Evolutionary conservation across 1,140 invertebrate genomes (phyloP).

Genomic region (Diprion similis): DNA sequence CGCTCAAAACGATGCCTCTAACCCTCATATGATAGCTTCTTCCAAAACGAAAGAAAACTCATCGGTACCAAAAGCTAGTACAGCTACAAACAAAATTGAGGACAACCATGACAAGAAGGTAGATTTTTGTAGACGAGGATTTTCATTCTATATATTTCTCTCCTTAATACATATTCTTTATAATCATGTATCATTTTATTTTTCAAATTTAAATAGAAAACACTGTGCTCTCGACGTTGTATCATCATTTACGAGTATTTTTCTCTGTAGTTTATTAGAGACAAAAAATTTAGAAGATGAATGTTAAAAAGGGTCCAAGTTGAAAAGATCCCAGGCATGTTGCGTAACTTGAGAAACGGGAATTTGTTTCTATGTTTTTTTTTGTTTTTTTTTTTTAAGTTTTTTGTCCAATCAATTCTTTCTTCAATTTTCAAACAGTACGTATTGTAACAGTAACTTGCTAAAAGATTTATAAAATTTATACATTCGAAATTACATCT

Average conservation of each 20-base stretch:
- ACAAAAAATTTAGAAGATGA: no score
- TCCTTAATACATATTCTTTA: not conserved
- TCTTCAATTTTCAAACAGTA: no score
- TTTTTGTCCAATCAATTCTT: not conserved
- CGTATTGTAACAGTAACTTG: no score
- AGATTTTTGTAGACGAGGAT: conserved; percentile 31
- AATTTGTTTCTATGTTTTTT: conserved; percentile 23
- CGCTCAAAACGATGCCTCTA: conserved; percentile 48
- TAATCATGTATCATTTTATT: not conserved
- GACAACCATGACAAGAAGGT: conserved; percentile 53
- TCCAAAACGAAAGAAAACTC: conserved; percentile 51
- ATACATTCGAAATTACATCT: no score
- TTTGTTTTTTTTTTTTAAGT: conserved; percentile 30
- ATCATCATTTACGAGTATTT: no score
- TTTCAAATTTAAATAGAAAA: not conserved
- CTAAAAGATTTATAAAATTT: no score
- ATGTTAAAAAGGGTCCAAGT: no score
- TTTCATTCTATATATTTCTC: not conserved
- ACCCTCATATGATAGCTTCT: conserved; percentile 46
- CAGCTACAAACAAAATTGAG: conserved; percentile 47
- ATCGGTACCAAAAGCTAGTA: conserved; percentile 43
- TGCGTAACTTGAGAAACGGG: conserved; percentile 33
- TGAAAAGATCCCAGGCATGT: no score
- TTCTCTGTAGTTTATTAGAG: no score
- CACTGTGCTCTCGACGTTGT: no score